These are phyloP conservation scores for Nipponia nippon DNA, from an alignment of 2,113 vertebrate species.

Conservation along the genomic window DNA sequence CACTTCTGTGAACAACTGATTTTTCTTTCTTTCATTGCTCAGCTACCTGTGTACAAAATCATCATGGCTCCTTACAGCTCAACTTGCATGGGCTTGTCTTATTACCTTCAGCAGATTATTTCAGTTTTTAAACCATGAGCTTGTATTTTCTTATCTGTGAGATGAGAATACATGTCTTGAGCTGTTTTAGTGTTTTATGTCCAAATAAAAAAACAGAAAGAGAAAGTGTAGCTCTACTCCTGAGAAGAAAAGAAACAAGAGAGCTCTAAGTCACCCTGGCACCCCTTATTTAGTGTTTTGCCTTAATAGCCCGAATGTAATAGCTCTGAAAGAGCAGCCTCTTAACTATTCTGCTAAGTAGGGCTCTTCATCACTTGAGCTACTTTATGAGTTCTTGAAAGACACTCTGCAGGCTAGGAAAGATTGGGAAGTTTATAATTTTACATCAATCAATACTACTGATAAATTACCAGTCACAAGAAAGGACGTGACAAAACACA, in stretches of 20 bases:
- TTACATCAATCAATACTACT: constrained; percentile 21
- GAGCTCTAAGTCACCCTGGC: neutral
- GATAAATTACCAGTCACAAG: constrained; percentile 38
- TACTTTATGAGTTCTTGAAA: constrained; percentile 47
- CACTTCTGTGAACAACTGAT: neutral
- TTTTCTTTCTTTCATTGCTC: neutral
- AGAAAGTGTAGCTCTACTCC: neutral
- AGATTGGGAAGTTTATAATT: constrained; percentile 49
- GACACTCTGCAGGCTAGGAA: constrained; percentile 18
- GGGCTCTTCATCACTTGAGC: constrained; percentile 11
- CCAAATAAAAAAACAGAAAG: neutral
- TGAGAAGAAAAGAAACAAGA: neutral
- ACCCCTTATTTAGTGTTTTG: neutral
- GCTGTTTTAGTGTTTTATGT: neutral
- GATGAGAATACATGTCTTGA: neutral
- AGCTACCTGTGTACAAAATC: neutral
- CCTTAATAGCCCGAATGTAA: constrained; percentile 22
- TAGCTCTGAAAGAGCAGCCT: constrained; percentile 10
- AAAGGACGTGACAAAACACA: constrained; percentile 23
- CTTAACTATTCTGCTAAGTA: neutral
- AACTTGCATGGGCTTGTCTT: neutral
- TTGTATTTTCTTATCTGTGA: neutral
- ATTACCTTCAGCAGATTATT: neutral
- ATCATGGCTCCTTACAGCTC: neutral
- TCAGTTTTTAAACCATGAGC: neutral